Conservation (phyloP, 2,113 vertebrate species). For the Cygnus atratus region DNA sequence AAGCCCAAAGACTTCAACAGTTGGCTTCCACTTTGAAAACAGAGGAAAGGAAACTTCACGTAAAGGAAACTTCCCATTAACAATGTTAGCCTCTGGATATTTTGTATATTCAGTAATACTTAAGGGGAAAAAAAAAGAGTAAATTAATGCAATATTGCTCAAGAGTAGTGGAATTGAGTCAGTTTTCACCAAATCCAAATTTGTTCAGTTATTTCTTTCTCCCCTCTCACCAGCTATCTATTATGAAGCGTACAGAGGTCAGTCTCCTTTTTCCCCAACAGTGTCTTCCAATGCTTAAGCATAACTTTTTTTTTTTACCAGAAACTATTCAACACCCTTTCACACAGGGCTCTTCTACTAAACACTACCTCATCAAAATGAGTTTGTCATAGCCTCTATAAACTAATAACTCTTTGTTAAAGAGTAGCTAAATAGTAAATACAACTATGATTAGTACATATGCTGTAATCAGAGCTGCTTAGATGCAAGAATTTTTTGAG, state of each 20-base stretch:
- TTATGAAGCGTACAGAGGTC: background rate
- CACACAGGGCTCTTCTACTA: constrained; percentile 2
- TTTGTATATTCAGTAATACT: background rate
- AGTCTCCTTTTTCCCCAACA: background rate
- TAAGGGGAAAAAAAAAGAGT: background rate
- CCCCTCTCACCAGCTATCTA: background rate
- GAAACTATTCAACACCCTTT: background rate
- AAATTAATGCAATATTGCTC: background rate
- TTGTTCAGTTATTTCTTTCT: background rate
- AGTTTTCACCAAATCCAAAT: background rate
- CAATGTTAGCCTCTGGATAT: background rate
- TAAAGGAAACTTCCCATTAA: background rate
- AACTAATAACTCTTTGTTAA: background rate
- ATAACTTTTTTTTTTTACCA: background rate
- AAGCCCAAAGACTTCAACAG: background rate
- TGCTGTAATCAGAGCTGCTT: background rate
- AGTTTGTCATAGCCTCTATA: constrained; percentile 2
- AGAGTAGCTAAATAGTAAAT: background rate
- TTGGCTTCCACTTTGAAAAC: background rate
- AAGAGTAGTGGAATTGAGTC: background rate
- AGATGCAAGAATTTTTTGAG: background rate
- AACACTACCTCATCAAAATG: constrained; percentile 49
- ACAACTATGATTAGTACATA: background rate
- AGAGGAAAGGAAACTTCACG: background rate
- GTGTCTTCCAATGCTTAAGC: background rate